A percentile compares a stretch with the other conserved stretches of the same genome.
Conservation (phyloP, 2,888 invertebrate genomes). For the Molorchus minor region DNA sequence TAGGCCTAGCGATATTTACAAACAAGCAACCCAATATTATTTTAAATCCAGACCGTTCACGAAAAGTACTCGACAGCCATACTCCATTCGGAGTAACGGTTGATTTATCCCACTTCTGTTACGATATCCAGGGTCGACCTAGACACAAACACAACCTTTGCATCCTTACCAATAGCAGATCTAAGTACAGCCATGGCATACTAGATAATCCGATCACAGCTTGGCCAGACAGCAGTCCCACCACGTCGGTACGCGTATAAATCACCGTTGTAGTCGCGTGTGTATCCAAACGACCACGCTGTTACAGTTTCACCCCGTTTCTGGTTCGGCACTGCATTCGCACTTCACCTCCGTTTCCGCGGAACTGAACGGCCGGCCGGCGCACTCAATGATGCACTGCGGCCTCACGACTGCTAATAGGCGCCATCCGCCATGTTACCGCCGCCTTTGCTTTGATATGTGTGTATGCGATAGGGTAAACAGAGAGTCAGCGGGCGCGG, state of each 20-base stretch:
- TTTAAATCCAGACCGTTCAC: no score
- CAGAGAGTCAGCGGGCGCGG: conserved; percentile 45
- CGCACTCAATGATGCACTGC: conserved; percentile 50
- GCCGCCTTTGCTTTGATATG: conserved; percentile 49
- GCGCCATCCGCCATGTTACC: conserved; percentile 57
- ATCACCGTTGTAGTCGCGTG: no score
- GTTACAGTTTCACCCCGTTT: conserved; percentile 32
- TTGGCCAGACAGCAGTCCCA: no score
- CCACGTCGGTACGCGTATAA: no score
- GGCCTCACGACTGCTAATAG: conserved; percentile 52
- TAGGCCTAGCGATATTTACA: no score
- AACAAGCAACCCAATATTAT: no score
- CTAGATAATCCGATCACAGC: conserved; percentile 2
- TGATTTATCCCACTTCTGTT: neutral
- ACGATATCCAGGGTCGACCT: neutral
- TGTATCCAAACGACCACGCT: no score
- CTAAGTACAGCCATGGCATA: conserved; percentile 62
- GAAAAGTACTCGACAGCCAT: no score
- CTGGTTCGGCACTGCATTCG: conserved; percentile 44
- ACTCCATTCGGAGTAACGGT: neutral
- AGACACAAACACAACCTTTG: neutral
- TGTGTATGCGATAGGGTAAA: conserved; percentile 53
- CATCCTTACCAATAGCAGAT: conserved; percentile 60
- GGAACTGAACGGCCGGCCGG: conserved; percentile 48
- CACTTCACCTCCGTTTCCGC: conserved; percentile 49